Percentiles rank a stretch among this genome's conserved stretches.
Conservation (phyloP, 2,113 vertebrate genomes). For the Apus apus region DNA sequence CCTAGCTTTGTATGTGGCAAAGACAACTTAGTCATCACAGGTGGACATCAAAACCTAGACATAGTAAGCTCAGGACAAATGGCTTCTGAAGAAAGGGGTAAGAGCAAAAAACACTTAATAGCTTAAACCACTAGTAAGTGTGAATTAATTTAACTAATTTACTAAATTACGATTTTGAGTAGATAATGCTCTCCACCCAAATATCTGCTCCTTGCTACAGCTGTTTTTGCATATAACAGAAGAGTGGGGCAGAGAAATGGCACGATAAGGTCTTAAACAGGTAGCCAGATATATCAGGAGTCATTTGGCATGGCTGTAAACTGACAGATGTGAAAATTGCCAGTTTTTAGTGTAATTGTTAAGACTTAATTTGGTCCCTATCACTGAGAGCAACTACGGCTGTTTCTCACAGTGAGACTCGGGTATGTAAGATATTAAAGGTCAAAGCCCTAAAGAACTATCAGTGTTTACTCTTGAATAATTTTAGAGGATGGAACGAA, state of each 20-base stretch:
- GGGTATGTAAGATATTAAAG: background rate
- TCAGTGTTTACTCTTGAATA: background rate
- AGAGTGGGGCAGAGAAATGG: background rate
- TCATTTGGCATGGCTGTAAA: background rate
- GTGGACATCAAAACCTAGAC: background rate
- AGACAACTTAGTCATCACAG: background rate
- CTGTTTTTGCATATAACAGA: background rate
- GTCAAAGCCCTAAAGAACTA: background rate
- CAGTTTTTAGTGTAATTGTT: background rate
- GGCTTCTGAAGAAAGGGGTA: background rate
- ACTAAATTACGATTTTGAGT: background rate
- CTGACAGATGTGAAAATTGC: background rate
- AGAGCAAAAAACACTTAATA: background rate
- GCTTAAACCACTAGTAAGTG: background rate
- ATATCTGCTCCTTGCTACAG: background rate
- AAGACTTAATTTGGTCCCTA: background rate
- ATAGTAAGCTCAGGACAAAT: background rate
- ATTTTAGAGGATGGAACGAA: slow-evolving; percentile 13
- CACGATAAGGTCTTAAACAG: background rate
- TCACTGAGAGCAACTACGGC: background rate
- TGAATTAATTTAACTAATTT: background rate
- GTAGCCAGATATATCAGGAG: background rate
- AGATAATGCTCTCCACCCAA: background rate
- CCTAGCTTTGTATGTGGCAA: background rate
- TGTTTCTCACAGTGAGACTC: background rate